Conservation (phyloP, 2,888 invertebrate genomes). For the Drosophila diplacantha region DNA sequence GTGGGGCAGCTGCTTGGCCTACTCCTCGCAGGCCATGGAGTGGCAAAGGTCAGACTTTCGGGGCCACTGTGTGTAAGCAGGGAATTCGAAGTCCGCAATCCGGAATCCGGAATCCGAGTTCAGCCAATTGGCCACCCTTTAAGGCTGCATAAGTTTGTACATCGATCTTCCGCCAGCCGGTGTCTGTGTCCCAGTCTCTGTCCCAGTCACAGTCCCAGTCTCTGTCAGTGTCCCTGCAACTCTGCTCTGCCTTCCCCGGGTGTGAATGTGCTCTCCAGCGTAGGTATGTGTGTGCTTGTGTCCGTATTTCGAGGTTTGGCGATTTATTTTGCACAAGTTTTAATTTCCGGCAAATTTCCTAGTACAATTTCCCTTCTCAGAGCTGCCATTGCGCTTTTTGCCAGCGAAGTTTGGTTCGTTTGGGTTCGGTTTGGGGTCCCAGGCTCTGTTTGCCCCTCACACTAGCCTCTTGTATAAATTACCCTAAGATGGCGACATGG, state of each 20-base stretch:
- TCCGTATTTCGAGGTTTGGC: slow-evolving; percentile 59
- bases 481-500: slow-evolving; percentile 29
- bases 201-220: not conserved
- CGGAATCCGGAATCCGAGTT: not conserved
- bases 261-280: not conserved
- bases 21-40: not conserved
- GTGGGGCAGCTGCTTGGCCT: not conserved
- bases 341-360: slow-evolving; percentile 76
- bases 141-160: slow-evolving; percentile 12
- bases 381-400: slow-evolving; percentile 46
- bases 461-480: slow-evolving; percentile 16
- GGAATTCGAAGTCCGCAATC: not conserved
- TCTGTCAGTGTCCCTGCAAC: not conserved
- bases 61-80: slow-evolving; percentile 15
- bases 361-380: slow-evolving; percentile 71
- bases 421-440: not conserved
- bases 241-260: not conserved
- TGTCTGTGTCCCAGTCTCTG: not conserved
- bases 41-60: slow-evolving; percentile 22
- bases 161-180: slow-evolving; percentile 53
- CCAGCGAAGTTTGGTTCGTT: slow-evolving; percentile 12
- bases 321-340: slow-evolving; percentile 76
- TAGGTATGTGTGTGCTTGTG: slow-evolving; percentile 19
- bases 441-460: not conserved
- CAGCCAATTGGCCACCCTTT: slow-evolving; percentile 16